Base-by-base conservation (phyloP, 2,888 invertebrate genomes). In the Sturmia bella region DNA sequence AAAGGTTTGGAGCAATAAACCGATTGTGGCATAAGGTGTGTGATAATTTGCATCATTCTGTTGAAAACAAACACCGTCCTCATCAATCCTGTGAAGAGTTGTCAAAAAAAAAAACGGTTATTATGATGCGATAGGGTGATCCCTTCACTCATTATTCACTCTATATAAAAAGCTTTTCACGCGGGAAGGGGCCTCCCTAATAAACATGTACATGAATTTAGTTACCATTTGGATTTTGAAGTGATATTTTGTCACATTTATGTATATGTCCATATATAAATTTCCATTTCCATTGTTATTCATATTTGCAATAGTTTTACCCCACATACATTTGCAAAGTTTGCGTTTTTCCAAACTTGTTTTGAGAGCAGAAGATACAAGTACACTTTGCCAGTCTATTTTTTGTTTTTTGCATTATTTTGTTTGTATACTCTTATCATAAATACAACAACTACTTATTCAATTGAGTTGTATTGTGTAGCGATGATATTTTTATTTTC, bases 161-260 rank as follows among this genome's bases (percentile, higher is more conserved):
- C 9, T 7, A 6, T 32, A 9, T 32, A 1, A n/a, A n/a, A n/a
- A n/a, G 7, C 9, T 37, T 45, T 9, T 11, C 13, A 56, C 24
- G 13, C 3, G 27, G 50, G 12, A 43, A 37, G 17, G 6, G 7
- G 32, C 32, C 6, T 1, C 32, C 32, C 6, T 32, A 32, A 32
- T 32, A 32, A 32, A 32, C 32, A 32, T 32, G 4, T 7, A 32
- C 4, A 32, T 6, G 27, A 27, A 27, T 27, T 27, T 27, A 27
- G 4, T 32, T 32, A 32, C 9, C 9, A 32, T 32, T 32, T 32
- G 9, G 32, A 7, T 32, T 69, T 63, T 77, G 32, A 72, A 81
- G 68, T 77, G 76, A 68, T 77, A 59, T 59, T 68, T 76, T 81
- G 80, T 72, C 82, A 70, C 82, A 82, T 82, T 82, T 41, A 66